Conservation (phyloP, 92 coral and sea anemone species). For the Porites lobata region DNA sequence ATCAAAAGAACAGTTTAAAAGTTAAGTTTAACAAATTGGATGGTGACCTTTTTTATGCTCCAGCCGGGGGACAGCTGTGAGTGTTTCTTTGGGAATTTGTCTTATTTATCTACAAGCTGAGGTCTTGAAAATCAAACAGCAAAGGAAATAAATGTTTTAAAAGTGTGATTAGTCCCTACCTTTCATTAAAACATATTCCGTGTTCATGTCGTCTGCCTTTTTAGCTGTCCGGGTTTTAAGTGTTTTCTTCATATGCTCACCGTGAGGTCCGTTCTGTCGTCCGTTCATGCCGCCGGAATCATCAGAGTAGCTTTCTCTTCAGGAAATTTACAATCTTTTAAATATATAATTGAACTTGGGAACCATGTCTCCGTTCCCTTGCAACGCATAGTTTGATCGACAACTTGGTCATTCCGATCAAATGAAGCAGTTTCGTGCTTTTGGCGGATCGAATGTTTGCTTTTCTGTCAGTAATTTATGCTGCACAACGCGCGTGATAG, state of each 20-base stretch:
- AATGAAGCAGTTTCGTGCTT: too few species aligned
- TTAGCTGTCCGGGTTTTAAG: neutral
- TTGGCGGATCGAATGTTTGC: too few species aligned
- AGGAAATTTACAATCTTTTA: neutral
- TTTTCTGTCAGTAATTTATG: too few species aligned
- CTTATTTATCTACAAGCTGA: neutral
- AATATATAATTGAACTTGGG: neutral
- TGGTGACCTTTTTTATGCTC: too few species aligned
- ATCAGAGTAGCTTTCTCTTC: neutral
- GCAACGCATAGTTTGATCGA: neutral
- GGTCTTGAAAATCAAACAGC: neutral
- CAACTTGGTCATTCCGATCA: neutral
- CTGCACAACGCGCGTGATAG: neutral
- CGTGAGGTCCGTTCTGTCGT: neutral
- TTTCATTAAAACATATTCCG: constrained; percentile 27
- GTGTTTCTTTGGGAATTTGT: too few species aligned
- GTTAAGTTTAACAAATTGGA: too few species aligned
- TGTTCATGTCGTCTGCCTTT: constrained; percentile 3
- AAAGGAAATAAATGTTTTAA: neutral
- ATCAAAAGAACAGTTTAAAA: too few species aligned
- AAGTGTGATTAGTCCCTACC: neutral
- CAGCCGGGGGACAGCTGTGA: too few species aligned
- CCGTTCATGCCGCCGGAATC: neutral
- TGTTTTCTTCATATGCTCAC: neutral
- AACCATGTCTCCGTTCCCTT: constrained; percentile 16